Conservation (phyloP, 2,113 vertebrate species). For the Cochlearius cochlearius region DNA sequence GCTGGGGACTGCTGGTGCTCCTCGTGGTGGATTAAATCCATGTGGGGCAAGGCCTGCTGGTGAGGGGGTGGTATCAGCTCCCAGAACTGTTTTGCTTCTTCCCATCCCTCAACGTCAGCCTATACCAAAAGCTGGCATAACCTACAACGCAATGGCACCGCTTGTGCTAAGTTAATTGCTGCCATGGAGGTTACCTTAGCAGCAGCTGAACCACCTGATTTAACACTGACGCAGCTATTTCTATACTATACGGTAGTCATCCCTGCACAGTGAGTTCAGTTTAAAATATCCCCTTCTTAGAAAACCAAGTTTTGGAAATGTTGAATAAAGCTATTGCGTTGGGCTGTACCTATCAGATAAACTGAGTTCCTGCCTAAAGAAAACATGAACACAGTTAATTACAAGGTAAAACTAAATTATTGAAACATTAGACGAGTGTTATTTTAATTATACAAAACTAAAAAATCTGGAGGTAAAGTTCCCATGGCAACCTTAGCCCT, state of each 20-base stretch:
- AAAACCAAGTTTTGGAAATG: background rate
- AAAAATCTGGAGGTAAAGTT: slow-evolving; percentile 18
- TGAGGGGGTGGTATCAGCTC: background rate
- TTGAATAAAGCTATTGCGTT: background rate
- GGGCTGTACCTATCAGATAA: background rate
- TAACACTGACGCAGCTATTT: background rate
- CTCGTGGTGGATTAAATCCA: fast-evolving
- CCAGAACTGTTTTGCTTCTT: background rate
- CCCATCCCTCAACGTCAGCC: background rate
- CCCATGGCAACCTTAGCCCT: background rate
- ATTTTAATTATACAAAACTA: background rate
- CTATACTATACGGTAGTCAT: background rate
- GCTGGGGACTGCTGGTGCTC: background rate
- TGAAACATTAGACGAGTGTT: background rate
- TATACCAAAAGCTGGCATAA: background rate
- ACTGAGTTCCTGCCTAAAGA: background rate
- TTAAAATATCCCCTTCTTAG: background rate
- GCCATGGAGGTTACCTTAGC: background rate
- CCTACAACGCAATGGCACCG: background rate
- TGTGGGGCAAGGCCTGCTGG: background rate
- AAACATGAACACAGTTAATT: slow-evolving; percentile 7
- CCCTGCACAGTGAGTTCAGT: background rate
- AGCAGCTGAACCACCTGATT: background rate
- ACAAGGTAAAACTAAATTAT: background rate
- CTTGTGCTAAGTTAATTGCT: background rate